Base-by-base conservation (phyloP, 37 sponge, comb jelly and placozoan genomes). In the Axinella damicornis region DNA sequence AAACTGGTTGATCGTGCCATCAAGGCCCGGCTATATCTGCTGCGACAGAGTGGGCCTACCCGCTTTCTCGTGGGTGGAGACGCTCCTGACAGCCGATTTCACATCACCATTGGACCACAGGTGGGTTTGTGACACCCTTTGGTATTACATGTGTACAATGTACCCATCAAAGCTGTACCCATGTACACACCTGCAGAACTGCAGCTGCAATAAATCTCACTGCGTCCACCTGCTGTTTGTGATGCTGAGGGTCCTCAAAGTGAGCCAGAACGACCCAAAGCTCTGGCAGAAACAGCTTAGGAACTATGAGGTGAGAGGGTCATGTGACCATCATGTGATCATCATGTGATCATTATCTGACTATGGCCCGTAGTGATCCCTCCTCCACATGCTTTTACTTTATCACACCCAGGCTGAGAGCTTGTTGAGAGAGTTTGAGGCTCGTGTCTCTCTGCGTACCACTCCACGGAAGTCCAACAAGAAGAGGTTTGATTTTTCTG, bases 151-250 rank as follows among this genome's bases (percentile, higher is more conserved):
- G 16, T 28, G 40, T 33, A 20, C 14, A 13, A 32, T 27, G 34
- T 24, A 25, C 57, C 61, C 38, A 36, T 34, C 9, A 69, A 59
- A 28, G 18, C 69, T 32, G 15, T 38, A 59, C n/a, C n/a, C 62
- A 71, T 73, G n/a, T n/a, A 73, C 65, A 85, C 73, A 76, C 71
- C 30, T 27, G 34, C 77, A 92, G 83, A 85, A 37, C 27, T 93
- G 94, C 56, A 93, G 82, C 77, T 93, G 94, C 58, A 82, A 81
- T 77, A 77, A 65, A 53, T 31, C 76, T 32, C 78, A 87, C 72
- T 93, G 94, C 46, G 55, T 90, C 64, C 94, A 93, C 63, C 83
- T 93, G 22, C 87, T 93, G 62, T 93, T 93, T 80, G 90, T 93
- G 56, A 93, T 93, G 94, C 32, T 93, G 74, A 35, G 90, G 34